These are phyloP conservation scores for Zapus hudsonius DNA, from an alignment of 2,113 vertebrate species.

Conservation along the genomic window DNA sequence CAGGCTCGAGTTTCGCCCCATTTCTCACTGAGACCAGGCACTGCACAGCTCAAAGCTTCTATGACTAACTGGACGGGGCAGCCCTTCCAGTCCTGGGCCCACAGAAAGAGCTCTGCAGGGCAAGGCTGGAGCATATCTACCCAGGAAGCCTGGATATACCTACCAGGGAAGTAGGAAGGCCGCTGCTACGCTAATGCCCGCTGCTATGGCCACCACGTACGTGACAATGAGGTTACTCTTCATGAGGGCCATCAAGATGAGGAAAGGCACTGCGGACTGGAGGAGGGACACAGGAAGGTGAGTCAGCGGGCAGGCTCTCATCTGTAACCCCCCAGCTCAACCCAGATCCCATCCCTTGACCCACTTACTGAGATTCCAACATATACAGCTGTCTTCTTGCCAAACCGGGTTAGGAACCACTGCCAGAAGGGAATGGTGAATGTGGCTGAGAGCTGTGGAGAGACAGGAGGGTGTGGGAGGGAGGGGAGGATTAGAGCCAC, in stretches of 20 bases:
- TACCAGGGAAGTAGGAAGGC: constrained; percentile 96
- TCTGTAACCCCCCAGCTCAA: neutral
- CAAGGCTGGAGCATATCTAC: neutral
- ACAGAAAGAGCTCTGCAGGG: neutral
- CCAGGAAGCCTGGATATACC: neutral
- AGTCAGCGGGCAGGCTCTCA: neutral
- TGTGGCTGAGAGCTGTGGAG: constrained; percentile 91
- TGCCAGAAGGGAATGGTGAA: constrained; percentile 95
- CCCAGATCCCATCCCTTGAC: neutral
- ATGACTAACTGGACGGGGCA: neutral
- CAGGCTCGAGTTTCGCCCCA: neutral
- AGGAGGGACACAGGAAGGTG: neutral
- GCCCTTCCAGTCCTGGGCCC: neutral
- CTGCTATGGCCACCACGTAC: constrained; percentile 90
- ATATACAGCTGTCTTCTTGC: constrained; percentile 96
- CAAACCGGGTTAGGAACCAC: constrained; percentile 94
- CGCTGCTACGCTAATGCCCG: constrained; percentile 92
- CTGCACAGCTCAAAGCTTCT: neutral
- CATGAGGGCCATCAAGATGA: constrained; percentile 88
- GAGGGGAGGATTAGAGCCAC: neutral
- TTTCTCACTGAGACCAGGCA: neutral
- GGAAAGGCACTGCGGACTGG: constrained; percentile 94
- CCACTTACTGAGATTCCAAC: constrained; percentile 92
- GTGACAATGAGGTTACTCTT: constrained; percentile 88
- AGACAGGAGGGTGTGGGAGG: neutral